Evolutionary conservation across 2,888 invertebrate genomes (phyloP), one percentile per base, ranked within the genome.

Genomic region (Hirudinaria manillensis): DNA sequence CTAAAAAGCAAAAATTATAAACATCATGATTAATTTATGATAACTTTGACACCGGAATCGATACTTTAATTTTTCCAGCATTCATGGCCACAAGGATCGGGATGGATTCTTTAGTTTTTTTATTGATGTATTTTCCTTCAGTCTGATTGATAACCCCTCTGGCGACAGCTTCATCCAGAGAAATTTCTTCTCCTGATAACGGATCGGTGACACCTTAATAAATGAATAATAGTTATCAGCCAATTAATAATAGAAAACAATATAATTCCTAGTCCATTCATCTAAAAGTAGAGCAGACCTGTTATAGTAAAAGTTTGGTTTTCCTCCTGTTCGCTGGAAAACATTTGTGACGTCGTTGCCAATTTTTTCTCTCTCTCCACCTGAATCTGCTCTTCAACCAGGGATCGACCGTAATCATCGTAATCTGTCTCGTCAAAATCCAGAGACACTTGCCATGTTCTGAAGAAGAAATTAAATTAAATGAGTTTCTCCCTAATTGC

Each of bases 11-110:
- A 61, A 61, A 61, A 61, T 61, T 19, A 61, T 27, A 21, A 3
- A 61, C 2, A 27, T 61, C 10, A 61, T 21, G 21, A 19, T 61
- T 61, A 61, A 61, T 21, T 61, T 61, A 61, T 2, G 24, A 61
- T 16, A 10, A 61, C 27, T 38, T 51, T 45, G n/a, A 70, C 38
- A 45, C 10, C 13, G 21, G 45, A 51, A 36, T 36, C 21, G 7
- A 29, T 16, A 73, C 73, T 68, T 77, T 79, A 72, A 85, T 81
- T 27, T 80, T 77, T 0, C 84, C 84, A 24, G 81, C 79, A 36
- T 81, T 83, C 82, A 84, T 84, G 34, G 85, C 85, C 38, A 82
- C 80, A 2, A 81, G 79, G 68, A 84, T 80, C 0, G 83, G 77
- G 65, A 81, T 77, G 27, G 78, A 78, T 32, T 77, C 73, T 4